These are phyloP conservation scores for Mionectes macconnelli DNA, from an alignment of 2,113 vertebrate species.

Conservation along the genomic window DNA sequence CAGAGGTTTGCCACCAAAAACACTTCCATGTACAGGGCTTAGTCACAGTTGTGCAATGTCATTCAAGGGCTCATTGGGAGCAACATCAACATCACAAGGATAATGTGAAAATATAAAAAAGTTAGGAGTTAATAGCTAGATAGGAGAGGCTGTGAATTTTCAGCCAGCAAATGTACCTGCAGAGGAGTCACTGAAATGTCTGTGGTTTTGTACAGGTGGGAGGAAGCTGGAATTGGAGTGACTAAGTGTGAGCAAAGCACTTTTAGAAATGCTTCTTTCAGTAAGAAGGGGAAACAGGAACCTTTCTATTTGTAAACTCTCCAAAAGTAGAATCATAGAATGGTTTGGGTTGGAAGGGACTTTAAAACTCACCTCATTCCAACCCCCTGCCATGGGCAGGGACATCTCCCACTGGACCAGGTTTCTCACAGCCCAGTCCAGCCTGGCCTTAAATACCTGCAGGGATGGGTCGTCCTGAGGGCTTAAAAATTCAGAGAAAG, in stretches of 20 bases:
- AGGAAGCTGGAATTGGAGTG: not conserved
- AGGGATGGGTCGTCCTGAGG: not conserved
- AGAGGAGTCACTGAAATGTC: not conserved
- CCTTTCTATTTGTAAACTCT: not conserved
- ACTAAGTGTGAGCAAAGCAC: not conserved
- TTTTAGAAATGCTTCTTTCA: not conserved
- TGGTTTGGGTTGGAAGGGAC: not conserved
- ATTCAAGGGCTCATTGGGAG: not conserved
- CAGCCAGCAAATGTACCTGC: not conserved
- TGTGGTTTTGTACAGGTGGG: not conserved
- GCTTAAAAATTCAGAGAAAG: not conserved
- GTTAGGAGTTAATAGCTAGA: not conserved
- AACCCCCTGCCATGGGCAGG: not conserved
- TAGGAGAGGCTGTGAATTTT: not conserved
- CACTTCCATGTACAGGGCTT: not conserved
- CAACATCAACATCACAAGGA: not conserved
- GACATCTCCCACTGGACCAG: not conserved
- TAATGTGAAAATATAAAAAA: not conserved
- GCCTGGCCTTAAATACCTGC: not conserved
- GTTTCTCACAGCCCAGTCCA: not conserved
- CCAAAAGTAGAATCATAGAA: not conserved
- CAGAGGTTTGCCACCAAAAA: not conserved
- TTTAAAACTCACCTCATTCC: not conserved
- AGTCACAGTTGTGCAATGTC: not conserved
- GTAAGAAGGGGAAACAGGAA: rapidly evolving